These are phyloP conservation scores for Glossophaga mutica DNA, from an alignment of 2,797 vertebrate genomes.

Conservation along the genomic window DNA sequence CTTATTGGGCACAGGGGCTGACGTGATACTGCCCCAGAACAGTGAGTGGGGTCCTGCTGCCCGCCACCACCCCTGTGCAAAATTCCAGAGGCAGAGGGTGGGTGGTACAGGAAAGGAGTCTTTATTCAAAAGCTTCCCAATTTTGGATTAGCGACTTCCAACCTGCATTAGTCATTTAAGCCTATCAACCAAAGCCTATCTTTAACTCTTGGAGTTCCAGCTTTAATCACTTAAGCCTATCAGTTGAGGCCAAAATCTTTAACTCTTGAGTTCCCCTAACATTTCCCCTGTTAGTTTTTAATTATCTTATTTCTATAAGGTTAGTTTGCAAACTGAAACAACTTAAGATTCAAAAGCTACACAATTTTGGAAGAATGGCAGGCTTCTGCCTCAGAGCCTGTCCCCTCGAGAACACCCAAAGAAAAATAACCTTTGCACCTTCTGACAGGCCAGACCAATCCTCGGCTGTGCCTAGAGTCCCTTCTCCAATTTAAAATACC, in stretches of 20 bases:
- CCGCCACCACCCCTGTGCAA: neutral
- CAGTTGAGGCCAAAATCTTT: neutral
- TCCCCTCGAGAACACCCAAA: neutral
- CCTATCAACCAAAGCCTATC: neutral
- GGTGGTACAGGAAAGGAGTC: neutral
- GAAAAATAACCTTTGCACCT: neutral
- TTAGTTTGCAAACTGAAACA: neutral
- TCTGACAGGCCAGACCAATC: too few relatives aligned
- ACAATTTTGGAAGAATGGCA: neutral
- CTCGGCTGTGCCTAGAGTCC: neutral
- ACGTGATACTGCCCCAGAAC: neutral
- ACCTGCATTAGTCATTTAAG: neutral
- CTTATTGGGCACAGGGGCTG: neutral
- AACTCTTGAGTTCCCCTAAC: neutral
- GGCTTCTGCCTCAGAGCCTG: neutral
- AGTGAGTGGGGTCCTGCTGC: neutral
- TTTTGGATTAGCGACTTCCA: neutral
- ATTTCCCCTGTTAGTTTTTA: neutral
- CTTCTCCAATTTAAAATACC: neutral
- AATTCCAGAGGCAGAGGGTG: neutral
- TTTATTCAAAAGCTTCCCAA: neutral
- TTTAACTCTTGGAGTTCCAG: neutral
- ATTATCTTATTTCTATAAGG: neutral
- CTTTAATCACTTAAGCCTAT: neutral
- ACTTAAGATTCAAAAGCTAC: neutral